Conservation (phyloP, 2,797 vertebrate genomes). For the Lacerta agilis region DNA sequence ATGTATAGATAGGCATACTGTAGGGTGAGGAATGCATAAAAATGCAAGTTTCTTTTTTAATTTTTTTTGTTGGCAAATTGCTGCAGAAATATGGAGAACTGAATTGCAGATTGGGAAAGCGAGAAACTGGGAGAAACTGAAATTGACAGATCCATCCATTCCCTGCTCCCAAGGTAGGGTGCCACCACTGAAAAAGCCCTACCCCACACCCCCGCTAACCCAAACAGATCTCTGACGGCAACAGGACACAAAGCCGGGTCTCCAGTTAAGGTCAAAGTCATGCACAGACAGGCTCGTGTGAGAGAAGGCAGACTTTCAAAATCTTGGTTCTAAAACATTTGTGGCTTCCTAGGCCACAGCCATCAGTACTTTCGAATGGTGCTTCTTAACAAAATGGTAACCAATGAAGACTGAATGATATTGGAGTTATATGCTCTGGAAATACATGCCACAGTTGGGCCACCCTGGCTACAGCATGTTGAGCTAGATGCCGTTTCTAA, state of each 20-base stretch:
- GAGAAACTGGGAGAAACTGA: too few relatives aligned
- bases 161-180: not conserved
- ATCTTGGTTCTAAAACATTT: not conserved
- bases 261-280: conserved; percentile 40
- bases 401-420: conserved; percentile 50
- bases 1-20: too few relatives aligned
- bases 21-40: too few relatives aligned
- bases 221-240: not conserved
- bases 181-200: not conserved
- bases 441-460: not conserved
- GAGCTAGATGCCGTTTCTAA: not conserved
- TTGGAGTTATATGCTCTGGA: not conserved
- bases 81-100: too few relatives aligned
- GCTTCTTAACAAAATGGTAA: conserved; percentile 64
- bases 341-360: not conserved
- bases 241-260: conserved; percentile 40
- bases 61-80: too few relatives aligned
- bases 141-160: too few relatives aligned
- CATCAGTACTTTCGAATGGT: conserved; percentile 25
- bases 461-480: not conserved
- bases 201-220: not conserved
- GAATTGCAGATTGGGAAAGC: too few relatives aligned
- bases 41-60: too few relatives aligned
- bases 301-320: not conserved
- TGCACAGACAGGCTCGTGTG: not conserved